Base-by-base conservation (phyloP, 2,888 invertebrate genomes). In the Xestobium rufovillosum region DNA sequence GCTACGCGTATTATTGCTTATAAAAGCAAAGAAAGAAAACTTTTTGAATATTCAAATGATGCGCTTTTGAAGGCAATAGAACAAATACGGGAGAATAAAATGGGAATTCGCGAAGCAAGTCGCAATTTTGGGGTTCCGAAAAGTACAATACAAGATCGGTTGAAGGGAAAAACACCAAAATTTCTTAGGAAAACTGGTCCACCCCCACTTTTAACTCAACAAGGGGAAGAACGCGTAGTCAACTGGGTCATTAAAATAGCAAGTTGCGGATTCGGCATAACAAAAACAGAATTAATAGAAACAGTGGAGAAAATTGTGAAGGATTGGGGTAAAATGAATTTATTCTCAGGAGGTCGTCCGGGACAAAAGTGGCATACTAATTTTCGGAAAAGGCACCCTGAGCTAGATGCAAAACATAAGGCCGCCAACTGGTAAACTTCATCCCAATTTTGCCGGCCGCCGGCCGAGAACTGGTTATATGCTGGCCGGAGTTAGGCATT, bases 181-280 rank as follows among this genome's bases (percentile, higher is more conserved):
- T 42, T 26, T 31, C 19, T 48, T 10, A 43, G 48, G 39, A 50
- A 48, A 42, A 43, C 36, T 19, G 51, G 52, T 15, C 53, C 49
- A 33, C 43, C 45, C 26, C 53, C 50, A 30, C 34, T 42, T 9
- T 34, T 53, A 26, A 46, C 45, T 13, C n/a, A 29, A n/a, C 42
- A 42, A 17, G 50, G 49, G n/a, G 51, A 53, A 47, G 51, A 51
- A 37, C 39, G 47, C 33, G 33, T 53, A 14, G 45, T 38, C n/a
- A 33, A 51, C 25, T 53, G 53, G 51, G n/a, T 27, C n/a, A 36
- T 36, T 10, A 36, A 34, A 10, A 45, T 53, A 26, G 37, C 49
- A 4, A 51, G 50, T 41, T 53, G 51, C 47, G 52, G 52, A 29
- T 55, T 53, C 42, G 50, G 49, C 19, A 41, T 53, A 1, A 53